phyloP scores from a whole-genome alignment of 92 coral and sea anemone genomes.

The Epizoanthus scotinus region DNA sequence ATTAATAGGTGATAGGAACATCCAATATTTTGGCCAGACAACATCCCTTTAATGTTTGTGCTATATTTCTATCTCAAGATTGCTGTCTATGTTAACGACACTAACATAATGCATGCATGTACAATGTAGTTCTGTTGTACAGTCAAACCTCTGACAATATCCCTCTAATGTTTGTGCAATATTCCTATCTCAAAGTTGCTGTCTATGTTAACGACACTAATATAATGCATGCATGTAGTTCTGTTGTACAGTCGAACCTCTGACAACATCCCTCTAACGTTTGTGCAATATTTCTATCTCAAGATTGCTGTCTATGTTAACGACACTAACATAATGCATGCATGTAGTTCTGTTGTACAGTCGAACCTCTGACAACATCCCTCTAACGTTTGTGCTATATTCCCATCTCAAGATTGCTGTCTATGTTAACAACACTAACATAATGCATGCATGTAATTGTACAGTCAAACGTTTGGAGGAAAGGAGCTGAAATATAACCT shows the following conservation, averaged over 20 bases:
- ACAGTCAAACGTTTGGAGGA: too few species aligned
- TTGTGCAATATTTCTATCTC: neutral
- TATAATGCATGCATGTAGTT: neutral
- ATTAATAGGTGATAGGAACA: too few species aligned
- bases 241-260: too few species aligned
- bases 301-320: neutral
- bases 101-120: constrained; percentile 21
- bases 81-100: neutral
- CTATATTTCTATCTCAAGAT: neutral
- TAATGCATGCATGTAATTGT: neutral
- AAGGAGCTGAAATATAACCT: too few species aligned
- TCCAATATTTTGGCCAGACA: too few species aligned
- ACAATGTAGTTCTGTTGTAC: neutral
- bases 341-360: neutral
- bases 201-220: constrained; percentile 5
- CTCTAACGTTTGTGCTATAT: neutral
- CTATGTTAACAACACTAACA: constrained; percentile 2
- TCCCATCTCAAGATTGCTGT: neutral
- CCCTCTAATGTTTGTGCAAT: neutral
- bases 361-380: too few species aligned
- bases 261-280: neutral
- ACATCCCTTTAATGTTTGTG: constrained; percentile 1
- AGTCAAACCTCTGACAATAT: too few species aligned
- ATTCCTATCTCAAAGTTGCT: neutral
- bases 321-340: constrained; percentile 15